Base-by-base conservation (phyloP, 2,888 invertebrate genomes). In the Drosophila falleni region DNA sequence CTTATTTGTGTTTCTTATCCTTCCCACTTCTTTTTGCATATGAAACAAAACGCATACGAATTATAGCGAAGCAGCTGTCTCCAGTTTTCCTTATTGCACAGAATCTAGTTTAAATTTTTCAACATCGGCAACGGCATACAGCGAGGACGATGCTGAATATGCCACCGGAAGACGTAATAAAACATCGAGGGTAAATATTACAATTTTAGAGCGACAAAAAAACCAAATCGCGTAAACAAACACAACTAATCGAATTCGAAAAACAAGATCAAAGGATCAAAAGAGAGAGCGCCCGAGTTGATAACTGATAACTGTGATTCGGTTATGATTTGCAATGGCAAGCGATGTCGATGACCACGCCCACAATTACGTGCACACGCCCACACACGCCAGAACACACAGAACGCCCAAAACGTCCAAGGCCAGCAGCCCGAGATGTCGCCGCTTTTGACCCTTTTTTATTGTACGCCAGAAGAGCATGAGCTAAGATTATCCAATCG, bases 101-200 rank as follows among this genome's bases (percentile, higher is more conserved):
- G 93, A 93, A 91, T 91, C 92, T 90, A 93, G 93, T 59, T 91
- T 96, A 89, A 95, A 95, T 93, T 96, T 96, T 93, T 94, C 95
- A 70, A 95, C 95, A 74, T 94, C 94, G 69, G 93, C 91, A 65
- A 91, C 94, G 71, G 93, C 95, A 61, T 94, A 94, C 60, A 96
- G 95, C 65, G 96, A 96, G 91, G 96, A 96, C 92, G 96, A 96
- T 92, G 94, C 94, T 72, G 96, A 96, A 91, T 96, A 95, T 93
- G 94, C 94, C 71, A 93, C 94, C 47, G 94, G 94, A 87, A 95
- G 96, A 93, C 95, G 96, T 94, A 95, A 94, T 93, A 96, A 96
- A 94, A 94, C 95, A 92, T 95, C 96, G 74, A 93, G 95, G 93
- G 95, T 95, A 93, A 94, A 91, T 91, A 91, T 91, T 89, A 85